Conservation (phyloP, 1,140 invertebrate species). For the Fopius arisanus region DNA sequence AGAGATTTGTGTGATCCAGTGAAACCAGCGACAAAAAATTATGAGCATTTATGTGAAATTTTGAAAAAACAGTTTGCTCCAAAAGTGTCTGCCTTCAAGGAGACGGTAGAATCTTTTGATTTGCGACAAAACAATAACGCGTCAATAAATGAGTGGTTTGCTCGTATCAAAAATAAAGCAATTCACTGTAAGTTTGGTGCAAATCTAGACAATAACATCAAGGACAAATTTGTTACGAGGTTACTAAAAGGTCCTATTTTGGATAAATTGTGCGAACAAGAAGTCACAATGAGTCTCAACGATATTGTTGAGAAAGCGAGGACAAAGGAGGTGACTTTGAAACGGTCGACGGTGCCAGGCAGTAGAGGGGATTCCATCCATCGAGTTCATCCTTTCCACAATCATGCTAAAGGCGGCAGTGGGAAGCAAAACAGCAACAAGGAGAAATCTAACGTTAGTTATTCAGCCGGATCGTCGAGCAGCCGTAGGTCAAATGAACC, state of each 20-base stretch:
- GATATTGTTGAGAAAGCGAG: constrained; percentile 35
- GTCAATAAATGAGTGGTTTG: constrained; percentile 35
- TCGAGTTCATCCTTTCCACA: background rate
- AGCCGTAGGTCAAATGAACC: background rate
- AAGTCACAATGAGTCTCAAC: constrained; percentile 28
- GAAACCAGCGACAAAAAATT: constrained; percentile 25
- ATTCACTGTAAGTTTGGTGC: constrained; percentile 35
- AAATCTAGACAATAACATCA: constrained; percentile 36
- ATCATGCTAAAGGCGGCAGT: background rate
- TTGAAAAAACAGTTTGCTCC: constrained; percentile 37
- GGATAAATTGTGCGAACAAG: constrained; percentile 41
- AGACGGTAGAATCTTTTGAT: constrained; percentile 33
- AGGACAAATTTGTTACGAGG: constrained; percentile 45
- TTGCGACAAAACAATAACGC: constrained; percentile 26
- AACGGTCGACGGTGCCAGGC: constrained; percentile 27
- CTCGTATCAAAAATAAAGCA: background rate
- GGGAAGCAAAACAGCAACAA: background rate
- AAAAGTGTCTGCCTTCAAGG: constrained; percentile 33
- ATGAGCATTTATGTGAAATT: constrained; percentile 31
- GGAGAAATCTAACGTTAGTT: background rate
- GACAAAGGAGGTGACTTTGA: constrained; percentile 40
- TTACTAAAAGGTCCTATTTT: constrained; percentile 33
- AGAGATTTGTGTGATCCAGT: constrained; percentile 36
- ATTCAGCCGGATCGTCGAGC: background rate
- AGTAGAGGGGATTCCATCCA: constrained; percentile 16